A percentile compares a stretch with the other conserved stretches of the same genome.
phyloP scores from a whole-genome alignment of 2,888 invertebrate species.

The Dryobotodes eremita region DNA sequence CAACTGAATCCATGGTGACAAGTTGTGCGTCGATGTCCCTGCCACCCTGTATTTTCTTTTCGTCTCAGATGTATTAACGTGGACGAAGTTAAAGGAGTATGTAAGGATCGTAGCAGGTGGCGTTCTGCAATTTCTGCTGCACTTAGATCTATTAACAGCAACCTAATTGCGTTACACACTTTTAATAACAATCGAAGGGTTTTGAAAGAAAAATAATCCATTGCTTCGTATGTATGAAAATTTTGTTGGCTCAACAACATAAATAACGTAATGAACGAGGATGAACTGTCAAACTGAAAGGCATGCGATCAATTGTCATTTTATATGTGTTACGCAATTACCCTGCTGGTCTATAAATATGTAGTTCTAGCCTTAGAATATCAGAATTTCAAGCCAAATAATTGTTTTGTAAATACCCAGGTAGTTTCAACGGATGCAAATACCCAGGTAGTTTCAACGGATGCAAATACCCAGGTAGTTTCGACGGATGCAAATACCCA shows the following conservation, averaged over 20 bases:
- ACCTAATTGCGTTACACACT: neutral
- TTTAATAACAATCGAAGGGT: neutral
- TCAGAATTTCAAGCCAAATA: neutral
- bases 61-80: neutral
- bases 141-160: neutral
- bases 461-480: too few relatives aligned
- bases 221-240: neutral
- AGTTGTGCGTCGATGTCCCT: too few relatives aligned
- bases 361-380: neutral
- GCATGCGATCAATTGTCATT: too few relatives aligned
- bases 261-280: neutral
- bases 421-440: conserved; percentile 5
- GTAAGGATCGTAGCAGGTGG: too few relatives aligned
- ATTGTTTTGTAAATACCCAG: neutral
- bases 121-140: neutral
- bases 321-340: neutral
- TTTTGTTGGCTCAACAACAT: neutral
- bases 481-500: conserved; percentile 1
- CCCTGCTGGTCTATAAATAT: neutral
- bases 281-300: neutral
- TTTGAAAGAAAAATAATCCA: neutral
- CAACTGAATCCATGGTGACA: too few relatives aligned
- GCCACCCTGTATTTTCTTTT: too few relatives aligned
- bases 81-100: too few relatives aligned
- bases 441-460: conserved; percentile 8